Percentiles rank a stretch among this genome's conserved stretches.
Conservation (phyloP, 2,797 vertebrate genomes). For the Luscinia megarhynchos region DNA sequence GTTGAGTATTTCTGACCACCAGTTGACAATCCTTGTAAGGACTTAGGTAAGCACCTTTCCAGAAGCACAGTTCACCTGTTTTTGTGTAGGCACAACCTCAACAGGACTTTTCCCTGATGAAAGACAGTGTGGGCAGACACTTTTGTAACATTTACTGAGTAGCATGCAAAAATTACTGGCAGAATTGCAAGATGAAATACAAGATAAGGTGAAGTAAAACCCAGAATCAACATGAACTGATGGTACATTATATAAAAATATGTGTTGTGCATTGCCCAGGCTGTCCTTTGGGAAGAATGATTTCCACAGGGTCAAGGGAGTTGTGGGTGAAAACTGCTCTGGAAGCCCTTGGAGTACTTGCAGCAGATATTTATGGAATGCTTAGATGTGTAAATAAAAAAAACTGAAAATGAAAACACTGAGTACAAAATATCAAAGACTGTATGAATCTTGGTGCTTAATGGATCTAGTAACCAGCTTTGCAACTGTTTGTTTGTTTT, state of each 20-base stretch:
- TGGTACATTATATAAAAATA: conserved; percentile 24
- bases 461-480: conserved; percentile 37
- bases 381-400: conserved; percentile 60
- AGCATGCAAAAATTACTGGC: not conserved
- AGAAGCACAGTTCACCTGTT: not conserved
- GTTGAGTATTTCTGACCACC: not conserved
- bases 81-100: not conserved
- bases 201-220: not conserved
- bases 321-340: conserved; percentile 2
- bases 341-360: not conserved
- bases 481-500: not conserved
- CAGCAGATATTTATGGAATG: conserved; percentile 48
- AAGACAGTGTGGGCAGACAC: not conserved
- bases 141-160: not conserved
- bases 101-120: not conserved
- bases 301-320: not conserved
- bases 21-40: not conserved
- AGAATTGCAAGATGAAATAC: not conserved
- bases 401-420: not conserved
- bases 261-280: not conserved
- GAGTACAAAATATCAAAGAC: conserved; percentile 51
- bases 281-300: conserved; percentile 16
- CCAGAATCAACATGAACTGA: not conserved
- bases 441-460: conserved; percentile 12
- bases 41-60: not conserved